Evolutionary conservation across 2,888 invertebrate genomes (phyloP).

Genomic region (Hydriomena furcata): DNA sequence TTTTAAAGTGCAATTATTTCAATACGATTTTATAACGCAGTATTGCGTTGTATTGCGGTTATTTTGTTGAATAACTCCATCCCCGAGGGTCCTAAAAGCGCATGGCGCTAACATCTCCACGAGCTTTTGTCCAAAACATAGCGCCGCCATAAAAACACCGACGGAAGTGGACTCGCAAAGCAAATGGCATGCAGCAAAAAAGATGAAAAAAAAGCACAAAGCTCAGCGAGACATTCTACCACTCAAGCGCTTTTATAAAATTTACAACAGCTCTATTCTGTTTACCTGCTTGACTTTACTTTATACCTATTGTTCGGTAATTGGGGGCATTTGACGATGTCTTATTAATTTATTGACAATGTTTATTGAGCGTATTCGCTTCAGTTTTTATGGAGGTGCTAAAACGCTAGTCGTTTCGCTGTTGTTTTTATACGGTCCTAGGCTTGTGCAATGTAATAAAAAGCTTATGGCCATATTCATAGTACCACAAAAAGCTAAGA

Average conservation of each 20-base stretch:
- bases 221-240: slow-evolving; percentile 60
- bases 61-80: slow-evolving; percentile 28
- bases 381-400: slow-evolving; percentile 78
- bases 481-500: too few relatives aligned
- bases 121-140: slow-evolving; percentile 70
- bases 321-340: slow-evolving; percentile 80
- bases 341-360: slow-evolving; percentile 73
- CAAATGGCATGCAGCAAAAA: slow-evolving; percentile 76
- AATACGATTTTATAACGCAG: slow-evolving; percentile 7
- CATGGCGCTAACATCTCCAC: slow-evolving; percentile 59
- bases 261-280: slow-evolving; percentile 83
- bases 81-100: slow-evolving; percentile 32
- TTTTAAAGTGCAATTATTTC: too few relatives aligned
- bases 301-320: slow-evolving; percentile 77
- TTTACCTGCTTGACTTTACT: slow-evolving; percentile 77
- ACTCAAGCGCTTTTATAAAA: slow-evolving; percentile 74
- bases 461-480: not conserved
- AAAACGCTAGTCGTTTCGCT: slow-evolving; percentile 62
- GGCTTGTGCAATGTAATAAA: slow-evolving; percentile 26
- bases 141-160: slow-evolving; percentile 78
- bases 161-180: slow-evolving; percentile 81
- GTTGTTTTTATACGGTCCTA: slow-evolving; percentile 48
- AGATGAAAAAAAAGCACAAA: slow-evolving; percentile 82
- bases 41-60: slow-evolving; percentile 34
- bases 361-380: slow-evolving; percentile 64